Percentiles rank a stretch among this genome's conserved stretches.
phyloP scores from a whole-genome alignment of 2,888 invertebrate species.

The Punctoribates punctum region DNA sequence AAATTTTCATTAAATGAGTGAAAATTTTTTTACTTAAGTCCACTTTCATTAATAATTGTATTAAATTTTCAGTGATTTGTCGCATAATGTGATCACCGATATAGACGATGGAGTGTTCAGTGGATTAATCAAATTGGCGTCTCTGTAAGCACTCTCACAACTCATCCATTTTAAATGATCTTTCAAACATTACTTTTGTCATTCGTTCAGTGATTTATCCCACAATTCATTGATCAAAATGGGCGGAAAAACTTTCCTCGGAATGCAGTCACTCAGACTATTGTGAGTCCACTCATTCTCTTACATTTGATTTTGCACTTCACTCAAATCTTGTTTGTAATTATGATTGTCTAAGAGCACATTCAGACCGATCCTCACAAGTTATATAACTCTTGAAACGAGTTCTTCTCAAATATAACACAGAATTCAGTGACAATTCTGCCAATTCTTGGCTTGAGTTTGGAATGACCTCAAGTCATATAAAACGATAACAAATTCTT shows the following conservation, averaged over 20 bases:
- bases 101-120: slow-evolving; percentile 49
- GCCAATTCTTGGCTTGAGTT: too few relatives aligned
- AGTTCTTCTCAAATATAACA: too few relatives aligned
- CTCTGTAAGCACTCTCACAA: slow-evolving; percentile 36
- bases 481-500: too few relatives aligned
- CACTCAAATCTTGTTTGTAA: not conserved
- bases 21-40: slow-evolving; percentile 15
- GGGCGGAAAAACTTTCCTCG: slow-evolving; percentile 39
- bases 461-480: too few relatives aligned
- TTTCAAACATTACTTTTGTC: not conserved
- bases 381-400: not conserved
- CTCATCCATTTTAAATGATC: too few relatives aligned
- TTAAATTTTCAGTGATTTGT: slow-evolving; percentile 48
- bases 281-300: slow-evolving; percentile 32
- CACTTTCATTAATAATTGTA: slow-evolving; percentile 1
- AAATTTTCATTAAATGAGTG: too few relatives aligned
- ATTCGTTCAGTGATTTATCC: slow-evolving; percentile 36
- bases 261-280: slow-evolving; percentile 37
- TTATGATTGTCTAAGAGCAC: not conserved
- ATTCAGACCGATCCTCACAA: not conserved
- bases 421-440: too few relatives aligned
- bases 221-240: slow-evolving; percentile 29
- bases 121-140: slow-evolving; percentile 46
- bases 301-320: not conserved
- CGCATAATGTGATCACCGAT: slow-evolving; percentile 48